Conservation (phyloP, 2,113 vertebrate species). For the Tenrec ecaudatus region DNA sequence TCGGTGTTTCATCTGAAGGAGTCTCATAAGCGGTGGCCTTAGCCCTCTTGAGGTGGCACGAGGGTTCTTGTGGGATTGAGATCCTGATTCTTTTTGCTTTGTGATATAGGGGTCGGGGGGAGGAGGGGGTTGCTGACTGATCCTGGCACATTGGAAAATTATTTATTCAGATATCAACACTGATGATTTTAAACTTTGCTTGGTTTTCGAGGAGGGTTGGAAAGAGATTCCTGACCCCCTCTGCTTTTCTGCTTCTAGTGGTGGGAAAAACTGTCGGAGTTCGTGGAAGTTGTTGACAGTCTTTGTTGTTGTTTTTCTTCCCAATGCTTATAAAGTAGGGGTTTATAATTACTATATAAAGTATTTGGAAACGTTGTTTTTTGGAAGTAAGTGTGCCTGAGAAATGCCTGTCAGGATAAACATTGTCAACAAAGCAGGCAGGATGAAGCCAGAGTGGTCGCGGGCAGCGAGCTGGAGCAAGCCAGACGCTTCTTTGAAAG, state of each 20-base stretch:
- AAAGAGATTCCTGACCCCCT: background rate
- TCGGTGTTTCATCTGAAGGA: background rate
- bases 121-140: background rate
- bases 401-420: conserved; percentile 64
- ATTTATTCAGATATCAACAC: background rate
- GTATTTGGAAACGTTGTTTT: conserved; percentile 65
- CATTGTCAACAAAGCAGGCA: conserved; percentile 51
- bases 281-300: conserved; percentile 67
- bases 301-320: conserved; percentile 66
- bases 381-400: conserved; percentile 63
- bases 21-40: background rate
- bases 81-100: background rate
- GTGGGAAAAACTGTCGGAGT: conserved; percentile 47
- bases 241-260: background rate
- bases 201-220: background rate
- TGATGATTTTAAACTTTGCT: background rate
- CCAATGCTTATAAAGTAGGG: conserved; percentile 67
- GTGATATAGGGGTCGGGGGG: background rate
- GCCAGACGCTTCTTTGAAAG: conserved; percentile 72
- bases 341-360: conserved; percentile 70
- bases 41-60: background rate
- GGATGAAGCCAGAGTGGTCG: conserved; percentile 26
- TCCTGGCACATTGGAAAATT: background rate
- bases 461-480: background rate
- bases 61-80: background rate